Conservation (phyloP, 2,888 invertebrate species). For the Dynastes tityus region DNA sequence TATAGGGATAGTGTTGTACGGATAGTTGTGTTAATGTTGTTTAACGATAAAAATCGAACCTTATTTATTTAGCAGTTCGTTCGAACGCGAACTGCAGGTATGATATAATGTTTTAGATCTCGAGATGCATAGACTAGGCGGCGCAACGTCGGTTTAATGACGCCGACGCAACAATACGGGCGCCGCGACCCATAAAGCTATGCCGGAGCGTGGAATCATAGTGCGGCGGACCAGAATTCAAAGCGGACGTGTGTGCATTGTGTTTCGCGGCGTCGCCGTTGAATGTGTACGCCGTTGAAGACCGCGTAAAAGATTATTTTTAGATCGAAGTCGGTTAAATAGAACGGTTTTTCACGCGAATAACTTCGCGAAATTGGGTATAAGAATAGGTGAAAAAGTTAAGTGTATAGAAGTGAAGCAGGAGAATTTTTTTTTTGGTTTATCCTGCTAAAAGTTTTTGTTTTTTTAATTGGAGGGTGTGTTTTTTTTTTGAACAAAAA, state of each 20-base stretch:
- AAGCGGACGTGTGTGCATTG: conserved; percentile 60
- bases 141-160: conserved; percentile 67
- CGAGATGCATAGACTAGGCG: conserved; percentile 54
- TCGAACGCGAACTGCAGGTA: too few relatives aligned
- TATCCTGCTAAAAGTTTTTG: background rate
- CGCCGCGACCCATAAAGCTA: conserved; percentile 69
- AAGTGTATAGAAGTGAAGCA: background rate
- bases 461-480: too few relatives aligned
- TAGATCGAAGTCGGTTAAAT: conserved; percentile 47
- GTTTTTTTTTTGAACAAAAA: too few relatives aligned
- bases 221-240: conserved; percentile 69
- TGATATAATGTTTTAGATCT: conserved; percentile 4
- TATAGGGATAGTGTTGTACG: too few relatives aligned
- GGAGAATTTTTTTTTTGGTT: background rate
- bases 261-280: conserved; percentile 5
- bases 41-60: too few relatives aligned
- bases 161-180: conserved; percentile 69
- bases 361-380: background rate
- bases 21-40: too few relatives aligned
- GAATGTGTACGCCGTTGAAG: conserved; percentile 33
- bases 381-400: too few relatives aligned
- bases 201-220: conserved; percentile 68
- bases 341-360: conserved; percentile 17
- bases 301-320: conserved; percentile 56
- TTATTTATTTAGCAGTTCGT: too few relatives aligned